Percentiles rank a stretch among this genome's conserved stretches.
Evolutionary conservation across 1,140 invertebrate genomes (phyloP).

Genomic region (Drosophila repleta): DNA sequence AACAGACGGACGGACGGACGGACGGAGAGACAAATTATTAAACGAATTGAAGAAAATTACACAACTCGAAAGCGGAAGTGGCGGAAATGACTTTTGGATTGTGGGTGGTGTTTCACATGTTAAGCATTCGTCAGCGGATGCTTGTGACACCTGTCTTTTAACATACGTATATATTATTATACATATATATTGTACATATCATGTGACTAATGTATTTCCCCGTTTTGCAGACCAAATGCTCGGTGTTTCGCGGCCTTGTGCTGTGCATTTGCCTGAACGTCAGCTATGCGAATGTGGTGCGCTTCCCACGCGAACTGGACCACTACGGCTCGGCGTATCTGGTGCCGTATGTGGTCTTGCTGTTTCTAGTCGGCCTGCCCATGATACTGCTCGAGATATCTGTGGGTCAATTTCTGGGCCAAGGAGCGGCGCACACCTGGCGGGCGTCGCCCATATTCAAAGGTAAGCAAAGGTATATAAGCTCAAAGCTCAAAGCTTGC

Average conservation of each 20-base stretch:
- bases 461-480: constrained; percentile 57
- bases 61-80: constrained; percentile 76
- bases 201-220: constrained; percentile 12
- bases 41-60: constrained; percentile 47
- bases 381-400: constrained; percentile 83
- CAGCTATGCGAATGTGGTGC: constrained; percentile 82
- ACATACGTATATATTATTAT: not conserved
- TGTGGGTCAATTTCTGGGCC: constrained; percentile 82
- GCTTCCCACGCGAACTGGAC: constrained; percentile 83
- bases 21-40: constrained; percentile 1
- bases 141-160: constrained; percentile 14
- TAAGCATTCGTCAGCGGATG: constrained; percentile 53
- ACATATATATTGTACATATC: not conserved
- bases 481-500: not conserved
- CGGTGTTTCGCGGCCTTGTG: constrained; percentile 82
- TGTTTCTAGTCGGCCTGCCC: constrained; percentile 83
- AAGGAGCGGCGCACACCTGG: constrained; percentile 83
- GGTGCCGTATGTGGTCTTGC: constrained; percentile 78
- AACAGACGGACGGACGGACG: constrained; percentile 35
- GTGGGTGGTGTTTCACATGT: constrained; percentile 40
- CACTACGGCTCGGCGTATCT: constrained; percentile 79
- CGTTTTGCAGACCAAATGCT: constrained; percentile 81
- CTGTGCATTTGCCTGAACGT: constrained; percentile 83
- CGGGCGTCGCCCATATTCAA: constrained; percentile 83
- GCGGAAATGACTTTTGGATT: constrained; percentile 62